Evolutionary conservation across 2,797 vertebrate species (phyloP), one percentile per base, ranked within the genome.

Genomic region (Phalloptychus januarius): DNA sequence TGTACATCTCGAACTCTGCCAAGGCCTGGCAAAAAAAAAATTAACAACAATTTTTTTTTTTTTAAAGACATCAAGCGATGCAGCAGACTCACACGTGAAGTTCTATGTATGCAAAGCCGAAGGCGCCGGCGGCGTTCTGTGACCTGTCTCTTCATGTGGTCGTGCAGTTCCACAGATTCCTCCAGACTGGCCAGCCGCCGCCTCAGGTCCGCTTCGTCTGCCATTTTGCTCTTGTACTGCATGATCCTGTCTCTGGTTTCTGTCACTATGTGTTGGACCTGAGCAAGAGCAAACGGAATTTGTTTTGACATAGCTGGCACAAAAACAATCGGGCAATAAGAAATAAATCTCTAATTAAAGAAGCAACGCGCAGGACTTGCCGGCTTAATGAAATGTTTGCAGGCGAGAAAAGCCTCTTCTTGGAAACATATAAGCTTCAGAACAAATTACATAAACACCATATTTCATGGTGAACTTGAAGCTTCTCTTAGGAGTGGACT

Each of bases 201-300:
- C 93, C 96, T 96, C 80, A 99, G 96, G 90, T 99, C 98, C 15
- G 94, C 95, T 89, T 99, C 98, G 80, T 98, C 98, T 4, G 94
- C 96, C 87, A 98, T 96, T 94, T 97, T 98, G 79, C 93, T 97
- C 92, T 98, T 98, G 93, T 98, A 99, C 31, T 97, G 97, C 89
- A 99, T 88, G 89, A 99, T 97, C 89, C 98, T 99, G 90, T 99
- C 98, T 84, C 97, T 96, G 69, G 98, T 99, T 93, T 99, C 98
- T 23, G 96, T 97, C 89, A 99, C 95, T 50, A 99, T 97, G 94
- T 99, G 98, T 50, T 99, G 97, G 50, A 95, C 94, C 94, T 95
- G 81, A 82, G 28, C 38, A 11, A 58, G 28, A 71, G 20, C 25
- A 45, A 20, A 48, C 18, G 20, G n/a, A 38, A 33, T 63, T 10